Evolutionary conservation across 2,113 vertebrate genomes (phyloP), one percentile per base, ranked within the genome.

Genomic region (Dolichotis patagonum): DNA sequence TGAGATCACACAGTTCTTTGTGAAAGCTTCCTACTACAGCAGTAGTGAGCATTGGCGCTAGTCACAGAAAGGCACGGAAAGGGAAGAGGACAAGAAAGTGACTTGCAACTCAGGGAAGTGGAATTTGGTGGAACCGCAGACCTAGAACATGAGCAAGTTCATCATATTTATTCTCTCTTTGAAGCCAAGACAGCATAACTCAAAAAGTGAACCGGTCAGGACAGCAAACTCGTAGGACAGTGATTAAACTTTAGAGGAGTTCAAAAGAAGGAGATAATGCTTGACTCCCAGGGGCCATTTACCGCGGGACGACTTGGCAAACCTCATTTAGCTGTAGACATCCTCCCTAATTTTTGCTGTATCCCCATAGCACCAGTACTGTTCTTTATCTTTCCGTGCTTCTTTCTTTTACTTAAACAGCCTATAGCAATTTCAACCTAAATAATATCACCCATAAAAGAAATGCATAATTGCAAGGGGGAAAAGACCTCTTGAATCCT

Each of bases 351-450:
- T 38, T 35, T 75, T 26, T 73, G 65, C 73, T 9, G 0, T 49
- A 41, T 88, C 67, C 56, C 7, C 22, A 65, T 1, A 82, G 8
- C 16, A 54, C 32, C 24, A 35, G 43, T 38, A 75, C 30, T 63
- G 14, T 43, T 80, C n/a, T 35, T 49, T 80, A 78, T 78, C 80
- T 78, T 85, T 65, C 11, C 32, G 38, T 5, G 41, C 6, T 43
- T 81, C 52, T 69, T 65, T 38, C 56, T 90, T 85, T 80, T 84
- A 49, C 41, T 97, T 38, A 84, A 86, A 63, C 19, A 86, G 43
- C 26, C 7, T 38, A 75, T 2, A 32, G 19, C 77, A 43, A 85
- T 11, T 46, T 90, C 81, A 87, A 78, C n/a, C 67, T 87, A 91
- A 62, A 16, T 49, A 60, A 38, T 38, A 92, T 80, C 22, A 65